Evolutionary conservation across 2,797 vertebrate species (phyloP), one percentile per base, ranked within the genome.

Genomic region (Phrynocephalus guinanensis): DNA sequence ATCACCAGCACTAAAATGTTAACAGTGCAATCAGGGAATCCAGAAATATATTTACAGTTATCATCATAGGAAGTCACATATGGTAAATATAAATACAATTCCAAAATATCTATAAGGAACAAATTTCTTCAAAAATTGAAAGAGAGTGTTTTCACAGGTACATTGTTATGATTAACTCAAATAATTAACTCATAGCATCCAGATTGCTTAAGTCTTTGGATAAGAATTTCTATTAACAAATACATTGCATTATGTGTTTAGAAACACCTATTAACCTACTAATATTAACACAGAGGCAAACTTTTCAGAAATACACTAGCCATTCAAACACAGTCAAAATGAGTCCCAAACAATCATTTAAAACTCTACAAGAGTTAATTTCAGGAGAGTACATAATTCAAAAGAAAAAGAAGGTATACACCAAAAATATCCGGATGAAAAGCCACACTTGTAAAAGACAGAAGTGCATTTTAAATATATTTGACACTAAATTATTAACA

Each of bases 51-150:
- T 38, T 38, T 20, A 63, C 8, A 63, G 30, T 63, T 24, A 52
- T 8, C 60, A 84, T 33, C 30, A 75, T 72, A 91, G 86, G 48
- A 92, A 91, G 91, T 84, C 68, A 92, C 73, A 86, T 72, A 26
- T 91, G 85, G 92, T 87, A 92, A 92, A 30, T 88, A 56, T n/a
- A 91, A 85, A 13, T 73, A 84, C 33, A 30, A 68, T 66, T 79
- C 79, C 89, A 93, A 93, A 93, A 89, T 92, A 84, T 71, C 38
- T 92, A 92, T 89, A 84, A 70, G 81, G 44, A 91, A 91, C 78
- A 24, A 91, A 82, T 88, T 87, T 86, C 50, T 79, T 56, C 82
- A 66, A 89, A 87, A 93, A 92, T 91, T 86, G 86, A 84, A 38
- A 84, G 30, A 9, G 66, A 83, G 87, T 71, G 48, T 3, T 82